Conservation (phyloP, 2,113 vertebrate genomes). For the Phylloscopus trochiloides region DNA sequence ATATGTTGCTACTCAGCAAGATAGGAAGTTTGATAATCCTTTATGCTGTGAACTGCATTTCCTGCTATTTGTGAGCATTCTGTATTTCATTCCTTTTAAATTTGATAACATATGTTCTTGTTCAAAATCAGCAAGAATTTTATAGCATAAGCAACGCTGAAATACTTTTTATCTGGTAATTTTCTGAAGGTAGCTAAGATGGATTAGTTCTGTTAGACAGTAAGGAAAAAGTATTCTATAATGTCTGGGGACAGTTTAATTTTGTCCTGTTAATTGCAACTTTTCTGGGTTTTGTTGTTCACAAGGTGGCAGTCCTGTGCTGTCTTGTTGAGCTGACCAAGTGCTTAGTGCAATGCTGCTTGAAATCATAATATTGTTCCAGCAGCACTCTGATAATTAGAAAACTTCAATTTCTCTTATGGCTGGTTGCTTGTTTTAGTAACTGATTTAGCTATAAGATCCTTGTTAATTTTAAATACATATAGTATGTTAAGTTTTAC, state of each 20-base stretch:
- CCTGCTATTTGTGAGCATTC: neutral
- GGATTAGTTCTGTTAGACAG: neutral
- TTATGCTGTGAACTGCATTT: neutral
- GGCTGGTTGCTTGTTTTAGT: neutral
- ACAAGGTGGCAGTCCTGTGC: slow-evolving; percentile 60
- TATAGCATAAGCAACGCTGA: neutral
- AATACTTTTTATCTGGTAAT: neutral
- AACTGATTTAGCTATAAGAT: neutral
- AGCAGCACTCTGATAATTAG: neutral
- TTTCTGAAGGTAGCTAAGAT: neutral
- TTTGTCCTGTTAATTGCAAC: neutral
- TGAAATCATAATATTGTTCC: neutral
- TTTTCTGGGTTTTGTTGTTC: neutral
- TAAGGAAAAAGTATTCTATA: neutral
- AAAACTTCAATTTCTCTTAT: neutral
- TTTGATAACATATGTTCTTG: neutral
- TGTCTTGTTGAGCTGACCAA: neutral
- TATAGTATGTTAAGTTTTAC: neutral
- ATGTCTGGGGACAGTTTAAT: neutral
- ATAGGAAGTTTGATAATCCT: neutral
- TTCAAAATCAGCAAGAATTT: neutral
- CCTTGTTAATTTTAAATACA: neutral
- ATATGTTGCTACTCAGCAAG: neutral
- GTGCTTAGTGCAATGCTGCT: neutral
- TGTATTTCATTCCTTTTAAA: neutral